Evolutionary conservation across 2,113 vertebrate genomes (phyloP), one percentile per base, ranked within the genome.

Genomic region (Poecilia latipinna): DNA sequence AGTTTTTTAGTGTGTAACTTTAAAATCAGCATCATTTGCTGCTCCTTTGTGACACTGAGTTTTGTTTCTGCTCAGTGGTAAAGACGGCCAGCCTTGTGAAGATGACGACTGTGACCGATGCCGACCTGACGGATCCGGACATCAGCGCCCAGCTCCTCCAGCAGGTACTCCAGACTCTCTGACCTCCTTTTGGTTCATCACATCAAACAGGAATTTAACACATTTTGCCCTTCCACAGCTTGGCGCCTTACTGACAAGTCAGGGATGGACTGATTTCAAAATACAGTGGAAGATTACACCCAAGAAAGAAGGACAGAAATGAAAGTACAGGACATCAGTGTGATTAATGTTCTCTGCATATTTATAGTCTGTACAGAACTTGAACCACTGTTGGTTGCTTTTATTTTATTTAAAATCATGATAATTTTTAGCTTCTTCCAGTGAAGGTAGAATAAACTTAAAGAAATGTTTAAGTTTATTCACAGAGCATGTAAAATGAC

Each of bases 151-250:
- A 77, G 78, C 35, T 37, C 35, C 35, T 37, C 35, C 35, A 37
- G 35, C 35, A 37, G 35, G 35, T 37, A 37, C 10, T 11, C 35
- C 35, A 37, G 35, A 11, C 10, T 11, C 35, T 37, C 35, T 37
- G 35, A 37, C 35, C 35, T 37, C 35, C 35, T 37, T 37, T 2
- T 29, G 29, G 12, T 28, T 68, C 22, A 0, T 6, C 0, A 35
- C 35, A 26, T 2, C 3, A 10, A 19, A 11, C 4, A 22, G 4
- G 11, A 1, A 8, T 22, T 68, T 31, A 51, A 4, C 17, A 6
- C 13, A 42, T 8, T 64, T 2, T 42, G 3, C 64, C 64, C 61
- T 28, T 26, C 35, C 13, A 73, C 65, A 87, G 85, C 8, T 87
- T 3, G 1, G 3, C 12, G 17, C 26, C 31, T 17, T 0, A 13